phyloP scores from a whole-genome alignment of 2,113 vertebrate genomes.

The Crotophaga sulcirostris region DNA sequence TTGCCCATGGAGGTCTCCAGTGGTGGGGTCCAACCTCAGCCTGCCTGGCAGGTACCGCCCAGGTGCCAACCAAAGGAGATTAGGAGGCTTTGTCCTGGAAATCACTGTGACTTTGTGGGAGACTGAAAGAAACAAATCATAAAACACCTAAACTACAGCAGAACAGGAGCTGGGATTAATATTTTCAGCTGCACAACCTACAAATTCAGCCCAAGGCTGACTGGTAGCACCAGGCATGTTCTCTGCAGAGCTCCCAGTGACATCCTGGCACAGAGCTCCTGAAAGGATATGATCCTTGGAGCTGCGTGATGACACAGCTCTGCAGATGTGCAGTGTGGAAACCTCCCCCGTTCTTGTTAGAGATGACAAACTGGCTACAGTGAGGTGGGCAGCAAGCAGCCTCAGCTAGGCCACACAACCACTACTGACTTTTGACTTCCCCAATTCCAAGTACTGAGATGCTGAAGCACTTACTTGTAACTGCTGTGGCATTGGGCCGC shows the following conservation, averaged over 20 bases:
- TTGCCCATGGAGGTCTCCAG: neutral
- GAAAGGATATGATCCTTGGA: accelerated
- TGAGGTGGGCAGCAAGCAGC: neutral
- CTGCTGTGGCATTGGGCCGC: accelerated
- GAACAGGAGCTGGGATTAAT: neutral
- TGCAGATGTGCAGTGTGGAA: accelerated
- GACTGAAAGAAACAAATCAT: neutral
- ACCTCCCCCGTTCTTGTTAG: neutral
- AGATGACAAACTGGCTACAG: neutral
- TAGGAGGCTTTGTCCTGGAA: neutral
- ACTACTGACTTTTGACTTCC: neutral
- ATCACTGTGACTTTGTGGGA: neutral
- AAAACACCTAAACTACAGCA: neutral
- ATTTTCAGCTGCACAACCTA: neutral
- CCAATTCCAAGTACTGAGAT: neutral
- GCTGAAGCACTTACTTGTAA: neutral
- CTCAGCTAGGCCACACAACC: neutral
- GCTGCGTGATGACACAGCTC: neutral
- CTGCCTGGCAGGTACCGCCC: neutral
- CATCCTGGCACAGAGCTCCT: neutral
- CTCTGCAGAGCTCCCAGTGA: neutral
- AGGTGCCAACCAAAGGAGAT: neutral
- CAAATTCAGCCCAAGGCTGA: neutral
- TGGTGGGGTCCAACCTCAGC: neutral
- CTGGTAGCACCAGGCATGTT: neutral